These are phyloP conservation scores for Gnathonemus echidnorhynchus DNA, from an alignment of 2,113 vertebrate species.

Conservation along the genomic window DNA sequence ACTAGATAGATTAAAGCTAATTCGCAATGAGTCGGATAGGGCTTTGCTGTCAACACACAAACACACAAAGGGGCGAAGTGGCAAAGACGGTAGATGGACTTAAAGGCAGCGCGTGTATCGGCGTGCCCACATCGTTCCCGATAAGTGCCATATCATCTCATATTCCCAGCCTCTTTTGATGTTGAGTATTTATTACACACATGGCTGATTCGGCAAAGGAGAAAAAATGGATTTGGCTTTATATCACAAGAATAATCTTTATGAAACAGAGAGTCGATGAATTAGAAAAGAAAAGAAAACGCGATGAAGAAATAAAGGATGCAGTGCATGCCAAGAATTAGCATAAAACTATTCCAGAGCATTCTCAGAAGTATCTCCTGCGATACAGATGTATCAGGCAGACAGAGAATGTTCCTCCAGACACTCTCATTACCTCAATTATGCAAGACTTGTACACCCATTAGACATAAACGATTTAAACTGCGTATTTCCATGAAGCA, in stretches of 20 bases:
- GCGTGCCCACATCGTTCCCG: not conserved
- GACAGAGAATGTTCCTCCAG: not conserved
- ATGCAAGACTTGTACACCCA: not conserved
- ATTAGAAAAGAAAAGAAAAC: conserved; percentile 3
- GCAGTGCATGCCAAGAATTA: not conserved
- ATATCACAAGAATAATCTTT: not conserved
- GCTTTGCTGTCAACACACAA: not conserved
- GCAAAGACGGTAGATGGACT: not conserved
- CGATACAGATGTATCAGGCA: not conserved
- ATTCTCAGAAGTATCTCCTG: not conserved
- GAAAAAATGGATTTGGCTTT: not conserved
- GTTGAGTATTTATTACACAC: conserved; percentile 9
- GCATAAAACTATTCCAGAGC: not conserved
- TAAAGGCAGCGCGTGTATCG: not conserved
- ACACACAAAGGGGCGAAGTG: not conserved
- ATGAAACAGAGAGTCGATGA: not conserved
- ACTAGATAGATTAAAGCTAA: not conserved
- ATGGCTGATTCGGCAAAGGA: not conserved
- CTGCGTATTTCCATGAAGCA: not conserved
- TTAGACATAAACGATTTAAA: not conserved
- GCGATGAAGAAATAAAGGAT: not conserved
- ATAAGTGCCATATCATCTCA: not conserved
- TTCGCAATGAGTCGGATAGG: not conserved
- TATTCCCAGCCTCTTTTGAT: not conserved
- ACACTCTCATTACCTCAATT: not conserved